Base-by-base conservation (phyloP, 92 coral and sea anemone genomes). In the Micromussa lordhowensis region DNA sequence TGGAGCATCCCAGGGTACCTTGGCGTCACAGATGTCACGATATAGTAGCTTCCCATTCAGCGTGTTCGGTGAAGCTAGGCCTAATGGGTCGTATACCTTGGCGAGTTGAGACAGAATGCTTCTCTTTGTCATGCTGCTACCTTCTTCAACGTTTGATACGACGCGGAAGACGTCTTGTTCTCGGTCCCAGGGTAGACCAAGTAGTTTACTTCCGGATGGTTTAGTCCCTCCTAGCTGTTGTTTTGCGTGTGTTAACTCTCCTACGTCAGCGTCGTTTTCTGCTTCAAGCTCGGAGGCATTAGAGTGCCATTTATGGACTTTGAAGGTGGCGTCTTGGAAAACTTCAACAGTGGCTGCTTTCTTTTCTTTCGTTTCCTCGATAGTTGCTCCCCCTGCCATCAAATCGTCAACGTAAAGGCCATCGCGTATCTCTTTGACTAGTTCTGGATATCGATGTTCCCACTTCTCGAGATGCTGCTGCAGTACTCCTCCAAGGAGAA, bases 141-240 rank as follows among this genome's bases (percentile, higher is more conserved):
- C 17, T 58, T 58, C 64, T n/a, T 58, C 82, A n/a, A n/a, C n/a
- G 55, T 84, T 86, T 86, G 29, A 71, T 78, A 7, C 77, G 84
- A 91, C 81, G 1, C 80, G 75, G 5, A 91, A 28, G 5, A 85
- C 71, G 48, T 82, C 86, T 3, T 28, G 30, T 29, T 72, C 77
- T 18, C 69, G 48, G 24, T 82, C 36, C 86, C 78, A 69, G 10
- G 77, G 77, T 15, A 82, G 4, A 1, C 79, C 86, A 12, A 69
- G 58, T 16, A 77, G 80, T 36, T 30, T 36, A 53, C 30, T 18
- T 22, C 64, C 75, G 34, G 49, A 70, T 61, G 79, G n/a, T 28
- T 34, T n/a, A 10, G 73, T 10, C 7, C 4, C 12, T 16, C 21
- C 21, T 24, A 61, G 21, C 68, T 61, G 68, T 17, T 61, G 18